Percentiles rank a stretch among this genome's conserved stretches.
These are phyloP conservation scores for Hemibagrus wyckioides DNA, from an alignment of 2,113 vertebrate genomes.

Conservation along the genomic window DNA sequence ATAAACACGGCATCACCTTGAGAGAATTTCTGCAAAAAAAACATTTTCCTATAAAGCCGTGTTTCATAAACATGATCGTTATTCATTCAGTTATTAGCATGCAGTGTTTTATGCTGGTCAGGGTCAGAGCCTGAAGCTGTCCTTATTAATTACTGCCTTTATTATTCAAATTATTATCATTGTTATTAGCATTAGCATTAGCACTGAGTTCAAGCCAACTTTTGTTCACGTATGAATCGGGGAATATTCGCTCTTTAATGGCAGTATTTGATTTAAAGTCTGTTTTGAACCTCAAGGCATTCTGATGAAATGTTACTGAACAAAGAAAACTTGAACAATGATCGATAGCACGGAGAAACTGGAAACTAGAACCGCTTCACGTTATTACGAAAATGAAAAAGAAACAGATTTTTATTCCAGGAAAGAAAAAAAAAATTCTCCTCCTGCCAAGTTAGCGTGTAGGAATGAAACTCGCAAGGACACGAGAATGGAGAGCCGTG, in stretches of 20 bases:
- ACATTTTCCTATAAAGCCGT: not conserved
- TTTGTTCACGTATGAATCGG: not conserved
- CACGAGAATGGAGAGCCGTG: not conserved
- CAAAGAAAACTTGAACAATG: not conserved
- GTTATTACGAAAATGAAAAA: not conserved
- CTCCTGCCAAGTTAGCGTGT: not conserved
- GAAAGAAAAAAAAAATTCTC: too few species aligned
- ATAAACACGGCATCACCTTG: not conserved
- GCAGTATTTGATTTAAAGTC: not conserved
- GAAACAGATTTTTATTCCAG: not conserved
- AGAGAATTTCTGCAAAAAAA: not conserved
- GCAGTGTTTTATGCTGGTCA: not conserved
- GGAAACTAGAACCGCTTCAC: not conserved
- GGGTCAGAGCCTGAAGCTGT: not conserved
- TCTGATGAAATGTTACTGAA: not conserved
- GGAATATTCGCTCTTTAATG: not conserved
- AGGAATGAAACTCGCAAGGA: not conserved
- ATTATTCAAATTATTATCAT: not conserved
- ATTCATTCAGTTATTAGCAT: not conserved
- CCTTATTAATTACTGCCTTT: not conserved
- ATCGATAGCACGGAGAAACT: not conserved
- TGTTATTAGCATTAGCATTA: not conserved
- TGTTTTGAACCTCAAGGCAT: not conserved
- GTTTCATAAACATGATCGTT: not conserved
- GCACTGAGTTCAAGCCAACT: not conserved